phyloP scores from a whole-genome alignment of 2,888 invertebrate species.

The Leucoma salicis region DNA sequence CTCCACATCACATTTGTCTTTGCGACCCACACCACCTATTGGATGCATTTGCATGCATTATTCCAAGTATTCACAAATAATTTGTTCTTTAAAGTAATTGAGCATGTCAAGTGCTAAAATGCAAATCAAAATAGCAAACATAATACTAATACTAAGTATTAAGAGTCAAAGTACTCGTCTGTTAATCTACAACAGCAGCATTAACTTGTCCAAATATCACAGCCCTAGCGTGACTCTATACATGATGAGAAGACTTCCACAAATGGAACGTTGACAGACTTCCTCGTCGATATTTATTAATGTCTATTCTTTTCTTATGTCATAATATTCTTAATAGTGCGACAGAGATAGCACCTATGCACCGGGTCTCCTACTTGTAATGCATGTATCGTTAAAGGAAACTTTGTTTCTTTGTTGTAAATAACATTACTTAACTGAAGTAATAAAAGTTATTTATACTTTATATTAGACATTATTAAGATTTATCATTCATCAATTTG shows the following conservation, averaged over 20 bases:
- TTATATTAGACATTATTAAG: background rate
- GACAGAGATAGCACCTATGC: constrained; percentile 8
- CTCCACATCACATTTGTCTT: too few species aligned
- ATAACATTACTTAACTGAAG: constrained; percentile 10
- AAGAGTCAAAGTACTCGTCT: too few species aligned
- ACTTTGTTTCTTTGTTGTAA: constrained; percentile 27
- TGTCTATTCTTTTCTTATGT: constrained; percentile 12
- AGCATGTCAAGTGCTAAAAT: too few species aligned
- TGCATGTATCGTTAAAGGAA: constrained; percentile 28
- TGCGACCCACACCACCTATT: too few species aligned
- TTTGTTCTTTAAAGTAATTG: too few species aligned
- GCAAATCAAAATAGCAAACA: too few species aligned
- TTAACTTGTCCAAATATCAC: constrained; percentile 27
- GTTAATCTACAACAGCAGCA: too few species aligned
- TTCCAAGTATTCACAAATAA: too few species aligned
- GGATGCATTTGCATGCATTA: too few species aligned
- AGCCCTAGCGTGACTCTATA: constrained; percentile 7
- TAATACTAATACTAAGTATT: too few species aligned
- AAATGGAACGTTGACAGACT: constrained; percentile 48
- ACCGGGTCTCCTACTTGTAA: constrained; percentile 21
- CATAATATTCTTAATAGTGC: background rate
- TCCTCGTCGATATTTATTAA: constrained; percentile 31
- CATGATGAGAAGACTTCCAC: constrained; percentile 37
- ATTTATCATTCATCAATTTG: background rate
- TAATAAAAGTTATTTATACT: background rate